Evolutionary conservation across 1,140 invertebrate species (phyloP).

Genomic region (Bombus pascuorum): DNA sequence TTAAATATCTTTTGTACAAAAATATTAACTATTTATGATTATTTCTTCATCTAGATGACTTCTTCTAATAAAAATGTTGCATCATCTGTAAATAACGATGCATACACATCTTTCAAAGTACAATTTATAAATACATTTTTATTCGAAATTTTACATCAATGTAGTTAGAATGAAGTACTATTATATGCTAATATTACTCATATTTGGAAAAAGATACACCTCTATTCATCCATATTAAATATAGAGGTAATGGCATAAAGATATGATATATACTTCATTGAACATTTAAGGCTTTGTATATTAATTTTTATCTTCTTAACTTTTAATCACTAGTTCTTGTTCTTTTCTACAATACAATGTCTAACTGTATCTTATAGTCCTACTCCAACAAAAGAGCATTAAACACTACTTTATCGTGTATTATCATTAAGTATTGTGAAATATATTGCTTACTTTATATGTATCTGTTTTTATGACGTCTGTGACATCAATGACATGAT

Average conservation of each 20-base stretch:
- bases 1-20: not conserved
- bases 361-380: constrained; percentile 27
- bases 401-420: constrained; percentile 55
- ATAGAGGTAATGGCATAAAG: not conserved
- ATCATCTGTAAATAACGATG: not conserved
- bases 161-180: not conserved
- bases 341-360: not conserved
- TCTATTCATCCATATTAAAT: too few relatives aligned
- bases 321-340: constrained; percentile 2
- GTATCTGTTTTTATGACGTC: constrained; percentile 56
- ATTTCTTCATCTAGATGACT: not conserved
- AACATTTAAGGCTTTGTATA: not conserved
- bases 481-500: constrained; percentile 63
- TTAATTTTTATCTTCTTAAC: not conserved
- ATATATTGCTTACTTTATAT: constrained; percentile 54
- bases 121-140: not conserved
- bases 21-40: not conserved
- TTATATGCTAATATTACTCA: not conserved
- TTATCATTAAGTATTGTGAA: constrained; percentile 70
- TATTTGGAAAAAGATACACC: too few relatives aligned
- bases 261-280: not conserved
- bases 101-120: not conserved
- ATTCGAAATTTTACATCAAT: not conserved
- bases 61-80: not conserved
- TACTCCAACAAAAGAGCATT: constrained; percentile 53